phyloP scores from a whole-genome alignment of 2,888 invertebrate genomes.

The Lycophotia porphyrea region DNA sequence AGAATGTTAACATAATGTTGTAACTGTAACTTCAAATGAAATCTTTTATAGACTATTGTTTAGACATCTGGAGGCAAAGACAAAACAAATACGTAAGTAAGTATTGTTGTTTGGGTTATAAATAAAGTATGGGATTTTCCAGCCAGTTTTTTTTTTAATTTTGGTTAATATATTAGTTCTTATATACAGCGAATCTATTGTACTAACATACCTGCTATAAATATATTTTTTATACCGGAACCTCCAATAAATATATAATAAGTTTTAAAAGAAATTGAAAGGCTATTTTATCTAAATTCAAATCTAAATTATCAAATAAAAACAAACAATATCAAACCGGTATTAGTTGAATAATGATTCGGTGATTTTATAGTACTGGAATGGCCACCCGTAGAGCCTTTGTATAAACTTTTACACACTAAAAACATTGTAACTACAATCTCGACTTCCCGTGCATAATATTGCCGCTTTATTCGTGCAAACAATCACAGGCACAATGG shows the following conservation, averaged over 20 bases:
- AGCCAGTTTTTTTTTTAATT: neutral
- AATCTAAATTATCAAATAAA: constrained; percentile 22
- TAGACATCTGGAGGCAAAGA: neutral
- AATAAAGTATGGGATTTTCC: neutral
- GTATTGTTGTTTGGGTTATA: neutral
- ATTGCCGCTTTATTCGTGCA: constrained; percentile 42
- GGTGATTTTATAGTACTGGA: constrained; percentile 25
- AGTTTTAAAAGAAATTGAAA: neutral
- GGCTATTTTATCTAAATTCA: neutral
- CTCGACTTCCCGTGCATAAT: constrained; percentile 47
- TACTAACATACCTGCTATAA: neutral
- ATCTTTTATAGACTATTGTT: neutral
- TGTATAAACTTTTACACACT: constrained; percentile 51
- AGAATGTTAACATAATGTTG: neutral
- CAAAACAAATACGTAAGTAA: neutral
- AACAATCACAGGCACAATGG: constrained; percentile 71
- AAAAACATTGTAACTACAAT: constrained; percentile 45
- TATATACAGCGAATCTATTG: too few relatives aligned
- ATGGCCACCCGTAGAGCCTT: constrained; percentile 38
- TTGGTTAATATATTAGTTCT: neutral
- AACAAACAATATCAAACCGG: constrained; percentile 52
- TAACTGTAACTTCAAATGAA: neutral
- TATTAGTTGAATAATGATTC: constrained; percentile 38
- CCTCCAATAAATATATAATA: neutral
- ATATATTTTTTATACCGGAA: neutral